Base-by-base conservation (phyloP, 2,113 vertebrate genomes). In the Silurus asotus region DNA sequence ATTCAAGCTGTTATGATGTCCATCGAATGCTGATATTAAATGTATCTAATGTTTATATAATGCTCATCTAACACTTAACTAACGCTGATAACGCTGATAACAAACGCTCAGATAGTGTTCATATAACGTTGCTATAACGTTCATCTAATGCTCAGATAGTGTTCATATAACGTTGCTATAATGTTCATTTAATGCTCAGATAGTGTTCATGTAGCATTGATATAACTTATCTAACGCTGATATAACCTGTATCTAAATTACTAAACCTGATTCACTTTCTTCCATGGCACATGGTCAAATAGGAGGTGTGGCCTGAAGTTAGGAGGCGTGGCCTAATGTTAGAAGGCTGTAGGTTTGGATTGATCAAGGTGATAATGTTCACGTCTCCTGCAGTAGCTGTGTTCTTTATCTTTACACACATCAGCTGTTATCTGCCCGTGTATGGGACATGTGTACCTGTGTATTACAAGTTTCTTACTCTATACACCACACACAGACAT, bases 371-470 rank as follows among this genome's bases (percentile, higher is more conserved):
- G 6, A 25, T 53, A 5, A 23, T 65, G 20, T 25, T 81, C 59
- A 51, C 56, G 20, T 74, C 69, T 72, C 8, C 19, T 48, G 69
- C 69, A 48, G 17, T 7, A 5, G 37, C 15, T 20, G 7, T 19
- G 15, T 72, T 72, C n/a, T 19, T 83, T 72, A 74, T 74, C 23
- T 75, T 23, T 25, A 23, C n/a, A 72, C 25, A 58, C 53, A 72
- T 83, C 51, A 83, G 53, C 82, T 82, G 61, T 84, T 75, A 49
- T 84, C 53, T 75, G 75, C 14, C 37, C 8, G 23, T 49, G 81
- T 89, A 56, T 85, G 61, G 53, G 87, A 90, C 88, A 17, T 59
- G 56, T 78, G 48, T 67, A 69, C 82, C 72, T 62, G 28, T 72
- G 62, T 70, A 72, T 13, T 72, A 76, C 76, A 81, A 72, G 56